Conservation (phyloP, 2,113 vertebrate genomes). For the Paedocypris sp. region DNA sequence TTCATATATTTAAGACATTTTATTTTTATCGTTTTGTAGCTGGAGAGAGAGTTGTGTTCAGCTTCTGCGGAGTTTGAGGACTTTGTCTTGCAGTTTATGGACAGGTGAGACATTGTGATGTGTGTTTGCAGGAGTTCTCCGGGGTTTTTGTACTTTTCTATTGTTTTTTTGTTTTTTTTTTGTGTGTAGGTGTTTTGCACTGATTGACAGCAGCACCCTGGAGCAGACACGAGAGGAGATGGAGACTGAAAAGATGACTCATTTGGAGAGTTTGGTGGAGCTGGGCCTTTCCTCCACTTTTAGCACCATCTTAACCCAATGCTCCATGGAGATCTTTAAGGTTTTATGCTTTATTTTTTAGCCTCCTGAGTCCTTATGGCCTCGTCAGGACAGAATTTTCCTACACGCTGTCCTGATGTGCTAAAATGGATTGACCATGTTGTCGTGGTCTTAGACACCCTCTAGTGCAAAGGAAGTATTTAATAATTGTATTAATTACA, state of each 20-base stretch:
- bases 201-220: slow-evolving; percentile 95
- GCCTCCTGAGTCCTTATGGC: no score
- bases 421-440: no score
- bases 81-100: slow-evolving; percentile 98
- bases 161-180: neutral
- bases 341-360: slow-evolving; percentile 48
- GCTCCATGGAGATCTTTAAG: slow-evolving; percentile 94
- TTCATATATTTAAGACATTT: neutral
- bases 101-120: slow-evolving; percentile 62
- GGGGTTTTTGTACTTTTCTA: no score
- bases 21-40: slow-evolving; percentile 50
- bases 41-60: slow-evolving; percentile 92
- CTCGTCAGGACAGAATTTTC: no score
- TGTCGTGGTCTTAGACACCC: no score
- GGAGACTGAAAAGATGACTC: slow-evolving; percentile 98
- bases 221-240: slow-evolving; percentile 96
- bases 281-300: slow-evolving; percentile 94
- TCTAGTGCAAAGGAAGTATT: no score
- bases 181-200: slow-evolving; percentile 81
- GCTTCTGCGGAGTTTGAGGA: slow-evolving; percentile 97
- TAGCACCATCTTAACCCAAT: slow-evolving; percentile 95
- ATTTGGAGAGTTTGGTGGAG: slow-evolving; percentile 91
- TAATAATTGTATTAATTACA: no score
- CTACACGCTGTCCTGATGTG: no score
- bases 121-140: neutral